Evolutionary conservation across 2,113 vertebrate species (phyloP), one percentile per base, ranked within the genome.

Genomic region (Amblyornis subalaris): DNA sequence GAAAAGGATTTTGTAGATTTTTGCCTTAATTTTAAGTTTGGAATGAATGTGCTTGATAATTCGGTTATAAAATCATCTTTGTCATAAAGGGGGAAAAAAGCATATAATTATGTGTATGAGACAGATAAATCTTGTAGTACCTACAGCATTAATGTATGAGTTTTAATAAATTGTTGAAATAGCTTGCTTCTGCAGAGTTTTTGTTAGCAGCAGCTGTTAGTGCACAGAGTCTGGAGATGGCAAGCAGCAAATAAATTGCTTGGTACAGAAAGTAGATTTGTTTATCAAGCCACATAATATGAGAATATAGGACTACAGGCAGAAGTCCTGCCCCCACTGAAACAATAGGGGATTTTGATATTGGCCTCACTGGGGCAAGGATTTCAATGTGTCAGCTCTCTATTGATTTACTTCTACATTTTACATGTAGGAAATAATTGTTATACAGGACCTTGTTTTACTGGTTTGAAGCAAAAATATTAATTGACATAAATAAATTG

Each of bases 1-100:
- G 91, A 75, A 95, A 97, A 95, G 79, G 95, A 90, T 93, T 87
- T 70, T 85, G 31, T 64, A 51, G 22, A 61, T 76, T 85, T 93
- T 77, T 86, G 15, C 16, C 12, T 75, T 83, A 31, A 61, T 78
- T 91, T 78, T 47, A 48, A 21, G 6, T 85, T 92, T 79, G 44
- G 33, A 86, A 65, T 81, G 8, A 60, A 71, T 82, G 22, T 82
- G 25, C 9, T 47, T 89, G 79, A 36, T 82, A 80, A 57, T 40
- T 80, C 16, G 42, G 48, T 85, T 31, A 66, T 51, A 38, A 79
- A 89, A 67, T 67, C 53, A 8, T 51, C n/a, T 58, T 75, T 70
- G 21, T 72, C 38, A 61, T 74, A 66, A 79, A 47, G 45, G 42
- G 75, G 42, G 75, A 84, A 35, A 14, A 44, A 22, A 16, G 14